Evolutionary conservation across 2,888 invertebrate species (phyloP), one percentile per base, ranked within the genome.

Genomic region (Thymelicus acteon): DNA sequence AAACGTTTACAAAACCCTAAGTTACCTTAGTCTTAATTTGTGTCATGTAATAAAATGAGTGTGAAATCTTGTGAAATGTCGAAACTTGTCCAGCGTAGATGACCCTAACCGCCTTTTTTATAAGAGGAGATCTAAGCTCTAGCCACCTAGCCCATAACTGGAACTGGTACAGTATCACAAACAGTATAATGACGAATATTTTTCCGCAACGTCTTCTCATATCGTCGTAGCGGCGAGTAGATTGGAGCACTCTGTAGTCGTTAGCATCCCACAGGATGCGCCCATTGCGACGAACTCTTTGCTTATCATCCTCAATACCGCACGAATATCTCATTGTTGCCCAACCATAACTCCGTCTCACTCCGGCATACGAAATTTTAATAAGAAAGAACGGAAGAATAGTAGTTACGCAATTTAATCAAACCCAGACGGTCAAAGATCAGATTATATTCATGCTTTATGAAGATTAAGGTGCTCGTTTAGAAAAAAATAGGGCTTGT

Each of bases 201-300:
- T 52, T 49, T 6, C 49, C 49, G 19, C 49, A 10, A 52, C 19
- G 19, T n/a, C 15, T 15, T 15, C 15, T 52, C 49, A 52, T 52
- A 31, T 57, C 31, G 12, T 13, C 5, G 12, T 13, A 31, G 12
- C 10, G 8, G 5, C 8, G 31, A 13, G 12, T 12, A 31, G 12
- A 31, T 31, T 57, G 31, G 5, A 44, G 44, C 12, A 44, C 44
- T 44, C 40, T 7, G 44, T 44, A 12, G 31, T 31, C 31, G 57
- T 31, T 31, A 65, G 65, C 61, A 73, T 75, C 72, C 79, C 82
- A 77, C 89, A 88, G 89, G 89, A 90, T 83, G 83, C 78, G 79
- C 72, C 79, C 78, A 88, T 88, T 88, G 83, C 79, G 71, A 72
- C 76, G 76, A 77, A 80, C 57, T 31, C 57, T 12, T 12, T 7